Percentiles rank a stretch among this genome's conserved stretches.
Conservation (phyloP, 2,113 vertebrate genomes). For the Eurypyga helias region DNA sequence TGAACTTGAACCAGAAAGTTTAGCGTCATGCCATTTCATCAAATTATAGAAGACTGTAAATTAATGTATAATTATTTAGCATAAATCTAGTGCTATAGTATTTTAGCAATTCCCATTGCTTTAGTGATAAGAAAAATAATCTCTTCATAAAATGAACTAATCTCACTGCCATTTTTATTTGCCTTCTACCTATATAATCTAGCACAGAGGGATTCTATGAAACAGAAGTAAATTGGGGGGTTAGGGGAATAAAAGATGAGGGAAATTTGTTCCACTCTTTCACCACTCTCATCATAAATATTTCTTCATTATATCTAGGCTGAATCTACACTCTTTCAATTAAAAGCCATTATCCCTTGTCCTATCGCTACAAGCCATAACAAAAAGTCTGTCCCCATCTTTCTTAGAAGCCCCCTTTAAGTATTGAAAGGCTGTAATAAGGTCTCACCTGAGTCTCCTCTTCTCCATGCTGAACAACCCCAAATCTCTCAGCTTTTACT, state of each 20-base stretch:
- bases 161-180: background rate
- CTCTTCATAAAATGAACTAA: background rate
- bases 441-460: fast-evolving
- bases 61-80: background rate
- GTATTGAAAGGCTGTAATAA: background rate
- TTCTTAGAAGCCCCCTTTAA: background rate
- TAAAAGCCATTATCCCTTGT: fast-evolving
- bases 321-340: background rate
- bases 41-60: background rate
- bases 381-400: background rate
- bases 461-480: background rate
- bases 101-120: background rate
- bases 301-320: background rate
- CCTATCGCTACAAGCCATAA: fast-evolving
- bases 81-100: background rate
- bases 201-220: background rate
- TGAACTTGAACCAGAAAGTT: background rate
- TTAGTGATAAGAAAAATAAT: background rate
- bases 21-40: background rate
- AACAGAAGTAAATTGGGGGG: background rate
- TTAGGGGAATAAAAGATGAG: background rate
- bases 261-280: background rate
- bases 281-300: background rate
- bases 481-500: background rate
- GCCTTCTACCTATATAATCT: background rate